Evolutionary conservation across 2,797 vertebrate species (phyloP), one percentile per base, ranked within the genome.

Genomic region (Graptemys geographica): DNA sequence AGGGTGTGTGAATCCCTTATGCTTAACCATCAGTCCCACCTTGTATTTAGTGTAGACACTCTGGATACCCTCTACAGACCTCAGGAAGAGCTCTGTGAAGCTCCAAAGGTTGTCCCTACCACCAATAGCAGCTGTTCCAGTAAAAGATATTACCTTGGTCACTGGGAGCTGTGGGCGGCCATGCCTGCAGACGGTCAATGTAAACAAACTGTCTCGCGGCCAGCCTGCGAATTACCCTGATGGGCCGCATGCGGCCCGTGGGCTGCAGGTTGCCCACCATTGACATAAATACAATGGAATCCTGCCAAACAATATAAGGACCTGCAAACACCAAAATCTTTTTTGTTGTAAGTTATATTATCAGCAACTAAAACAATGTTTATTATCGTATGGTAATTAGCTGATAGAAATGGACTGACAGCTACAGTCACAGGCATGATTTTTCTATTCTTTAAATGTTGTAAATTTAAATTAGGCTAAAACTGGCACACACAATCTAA

Each of bases 351-450:
- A 76, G 21, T 59, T 65, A 25, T 41, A 49, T 8, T 23, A 81
- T n/a, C 84, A 89, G 56, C 7, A 85, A 72, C 51, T 85, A 81
- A 52, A 81, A 69, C 8, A 72, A 72, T 18, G 25, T 81, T 87
- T 90, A 88, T 87, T 62, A 81, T 5, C 10, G 19, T 1, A 11
- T n/a, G 62, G 79, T 1, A 90, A 16, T 15, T 6, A 82, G 49
- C 21, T 5, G 27, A 88, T 83, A 94, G 27, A 79, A 44, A 89
- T 1, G 0, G 0, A 83, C 47, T 81, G 3, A 1, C 1, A 19
- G 23, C 59, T 31, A 79, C 19, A 47, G 27, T 47, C 74, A 74
- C 72, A 74, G 21, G 11, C 11, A 72, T 25, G 21, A 74, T 44
- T 74, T n/a, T 74, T 74, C 21, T 23, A 74, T 74, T 44, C 37